Base-by-base conservation (phyloP, 2,888 invertebrate species). In the Lasioglossum calceatum region DNA sequence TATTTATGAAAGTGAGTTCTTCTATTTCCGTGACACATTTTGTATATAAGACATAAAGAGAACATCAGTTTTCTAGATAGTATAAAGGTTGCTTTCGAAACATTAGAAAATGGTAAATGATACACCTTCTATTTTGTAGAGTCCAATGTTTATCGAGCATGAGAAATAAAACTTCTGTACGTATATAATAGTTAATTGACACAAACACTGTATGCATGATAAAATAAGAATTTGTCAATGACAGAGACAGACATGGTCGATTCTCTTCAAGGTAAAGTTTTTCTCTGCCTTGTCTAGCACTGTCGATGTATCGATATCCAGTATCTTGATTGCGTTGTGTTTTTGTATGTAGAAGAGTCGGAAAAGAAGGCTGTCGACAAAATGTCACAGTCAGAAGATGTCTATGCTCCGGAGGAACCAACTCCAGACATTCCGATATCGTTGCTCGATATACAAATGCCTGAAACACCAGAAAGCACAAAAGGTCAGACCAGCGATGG, bases 381-480 rank as follows among this genome's bases (percentile, higher is more conserved):
- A 73, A 85, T 86, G 76, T 87, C 86, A 23, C 88, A 82, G 77
- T 84, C 87, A 70, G 88, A 91, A 67, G 90, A 91, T 81, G 83
- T 76, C 77, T 91, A 90, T 81, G 83, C 85, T 75, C 88, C 88
- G 36, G 91, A 92, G 61, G 92, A 92, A 58, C 87, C 89, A 4
- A 88, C 89, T 7, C 84, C 89, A 12, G 91, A 91, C 50, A 85
- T 86, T 27, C 81, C 89, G 23, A 87, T 89, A 72, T 90, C 87
- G 47, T 87, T 91, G 81, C 84, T 92, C 47, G 93, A 93, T 67
- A 92, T 93, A 82, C 93, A 93, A 82, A 90, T 93, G 84, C 92
- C 93, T 36, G 94, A 92, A 84, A 93, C 94, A 39, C 94, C 93
- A 42, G 94, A 94, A 16, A 93, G 93, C 47, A 89, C 88, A n/a